Evolutionary conservation across 2,888 invertebrate species (phyloP), one percentile per base, ranked within the genome.

Genomic region (Polylopha cassiicola): DNA sequence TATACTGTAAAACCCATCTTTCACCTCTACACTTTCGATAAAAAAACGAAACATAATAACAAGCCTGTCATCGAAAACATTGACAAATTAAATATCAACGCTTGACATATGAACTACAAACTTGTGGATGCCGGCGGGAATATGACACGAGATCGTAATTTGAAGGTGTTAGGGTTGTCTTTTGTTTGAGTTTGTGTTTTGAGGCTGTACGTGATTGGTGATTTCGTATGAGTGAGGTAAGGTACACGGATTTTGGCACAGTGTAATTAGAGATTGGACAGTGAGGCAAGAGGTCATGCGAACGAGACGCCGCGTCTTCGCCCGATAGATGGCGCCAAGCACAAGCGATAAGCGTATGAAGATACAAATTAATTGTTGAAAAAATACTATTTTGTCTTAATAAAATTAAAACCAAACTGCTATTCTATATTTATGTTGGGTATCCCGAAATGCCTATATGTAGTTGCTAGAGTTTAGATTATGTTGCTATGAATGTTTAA

Each of bases 11-110:
- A 53, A 27, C 5, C 49, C 55, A 59, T 66, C 63, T 67, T 58
- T 67, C 70, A 65, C 65, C 68, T 63, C 56, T 41, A 47, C 60
- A 69, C 68, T 71, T 71, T 69, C 68, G 61, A 59, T 55, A 61
- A 56, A 54, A 55, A 61, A 56, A 55, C 57, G 61, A 60, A 58
- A 53, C 55, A 46, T 71, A 75, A 76, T 80, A 78, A 77, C 73
- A 59, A 69, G 62, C 47, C 75, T 78, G 77, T 79, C 82, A 78
- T 63, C 66, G 60, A 60, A 65, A 76, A 79, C 79, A 78, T 77
- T 82, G 80, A 84, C 81, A 80, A 81, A 82, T 82, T 81, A 78
- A 80, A 81, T 73, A 78, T 72, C 71, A 75, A 69, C 69, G 65
- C 50, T 47, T 44, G 33, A 44, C 47, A 37, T 38, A 41, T 33